Evolutionary conservation across 2,888 invertebrate species (phyloP), one percentile per base, ranked within the genome.

Genomic region (Idaea biselata): DNA sequence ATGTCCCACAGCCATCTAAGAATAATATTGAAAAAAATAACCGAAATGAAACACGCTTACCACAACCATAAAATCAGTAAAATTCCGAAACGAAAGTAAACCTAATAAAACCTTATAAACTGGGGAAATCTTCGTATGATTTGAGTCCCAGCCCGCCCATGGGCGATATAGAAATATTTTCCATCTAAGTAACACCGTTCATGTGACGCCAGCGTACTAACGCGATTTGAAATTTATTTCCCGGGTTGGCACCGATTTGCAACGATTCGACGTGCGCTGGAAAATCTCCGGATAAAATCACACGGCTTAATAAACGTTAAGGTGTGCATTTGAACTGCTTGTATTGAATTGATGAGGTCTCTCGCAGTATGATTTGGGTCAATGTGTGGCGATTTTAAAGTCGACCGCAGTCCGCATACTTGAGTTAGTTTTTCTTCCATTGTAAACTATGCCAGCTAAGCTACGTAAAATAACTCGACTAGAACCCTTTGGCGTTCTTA

Each of bases 121-220:
- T 44, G 44, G 44, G 44, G 44, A 44, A 44, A 44, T 44, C 44
- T 44, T 14, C 44, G 44, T 44, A 11, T 44, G 44, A 44, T 44
- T 44, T 44, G 76, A 75, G 77, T 75, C 69, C 75, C 78, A 80
- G 70, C 83, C 82, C 75, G 76, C 81, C 84, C 81, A 79, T 77
- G 73, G 83, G 83, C 86, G 78, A 83, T 82, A 86, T 81, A 83
- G 81, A 82, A 88, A 88, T 88, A 87, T 88, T 88, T 88, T 86
- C 83, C 83, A 80, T 85, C 84, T 87, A 87, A 86, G 81, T 84
- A 85, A 81, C 85, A 69, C 81, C 76, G 75, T 75, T 80, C 79
- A 78, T 80, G 79, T 80, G 84, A 83, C 80, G 77, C 80, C 14
- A 78, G 75, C 73, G 76, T 68, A 72, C 81, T 85, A 87, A 87